Evolutionary conservation across 2,888 invertebrate species (phyloP), one percentile per base, ranked within the genome.

Genomic region (Oegoconia quadripuncta): DNA sequence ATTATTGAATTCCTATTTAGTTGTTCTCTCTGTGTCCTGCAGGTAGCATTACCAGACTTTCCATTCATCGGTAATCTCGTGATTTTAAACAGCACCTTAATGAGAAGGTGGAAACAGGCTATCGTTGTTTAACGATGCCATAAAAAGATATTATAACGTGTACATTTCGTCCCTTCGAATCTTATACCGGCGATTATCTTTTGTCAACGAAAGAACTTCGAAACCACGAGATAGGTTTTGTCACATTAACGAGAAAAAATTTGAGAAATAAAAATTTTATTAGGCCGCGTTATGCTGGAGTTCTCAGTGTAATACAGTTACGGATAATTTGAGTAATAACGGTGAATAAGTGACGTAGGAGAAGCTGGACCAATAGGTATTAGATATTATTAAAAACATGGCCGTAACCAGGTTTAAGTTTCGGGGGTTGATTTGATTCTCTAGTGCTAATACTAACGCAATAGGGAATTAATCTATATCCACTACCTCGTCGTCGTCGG

Each of bases 111-210:
- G 37, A 26, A 32, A 28, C 36, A 37, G 32, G 31, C 29, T n/a
- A 13, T n/a, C 33, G 27, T n/a, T 12, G 12, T 35, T 41, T 40
- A 37, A 41, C 41, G 41, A 41, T 33, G 4, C 13, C 29, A 32
- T 41, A 41, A 41, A 41, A 41, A 41, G 26, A 41, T 41, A 41
- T 37, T 41, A 41, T 32, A 34, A 41, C 36, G 40, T 37, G 36
- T 28, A 41, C 27, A 31, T 36, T 39, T 29, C 25, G 39, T 22
- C 34, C 34, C 25, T 34, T 11, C 28, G 29, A 34, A 33, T 33
- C n/a, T n/a, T n/a, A n/a, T 26, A 9, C 15, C 34, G 34, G 29
- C 20, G 23, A 26, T 22, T 34, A 20, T 28, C 26, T 13, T 20
- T 22, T 30, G 34, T 34, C 12, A 12, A 14, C 6, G 27, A 27